Base-by-base conservation (phyloP, 2,888 invertebrate species). In the Eupithecia dodoneata region DNA sequence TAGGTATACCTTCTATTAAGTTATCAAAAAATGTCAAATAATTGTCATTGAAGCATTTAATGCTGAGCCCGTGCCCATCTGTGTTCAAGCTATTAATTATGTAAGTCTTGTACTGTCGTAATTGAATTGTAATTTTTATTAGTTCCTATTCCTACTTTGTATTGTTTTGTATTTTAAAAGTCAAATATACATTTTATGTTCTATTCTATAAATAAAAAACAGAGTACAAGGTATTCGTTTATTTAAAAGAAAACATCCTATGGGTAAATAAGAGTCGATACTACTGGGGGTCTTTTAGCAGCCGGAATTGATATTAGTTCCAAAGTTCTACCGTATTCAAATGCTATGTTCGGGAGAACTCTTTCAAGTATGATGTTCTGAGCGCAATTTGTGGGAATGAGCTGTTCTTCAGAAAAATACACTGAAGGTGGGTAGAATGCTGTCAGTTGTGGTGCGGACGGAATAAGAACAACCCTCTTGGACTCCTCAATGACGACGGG, bases 281-380 rank as follows among this genome's bases (percentile, higher is more conserved):
- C 77, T 52, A 81, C 79, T 80, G 81, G 80, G 42, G 76, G 52
- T 49, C 76, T 73, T 73, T 72, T 77, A 44, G 78, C 66, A 45
- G 79, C 76, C 44, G 78, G 81, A 73, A 81, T 63, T 6, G 79
- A 81, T 71, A 81, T 78, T 12, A 79, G 67, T 76, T 85, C 83
- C 45, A 80, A 65, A 3, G 59, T 74, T 79, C 83, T 80, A 41
- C 81, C 80, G 6, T 83, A 80, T 72, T 82, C 82, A 55, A 77
- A 79, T 15, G 81, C 78, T 47, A 86, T 80, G 65, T 86, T 85
- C 10, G 88, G 87, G n/a, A 86, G 76, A 66, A 89, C 77, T 45
- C 87, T 86, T 59, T 88, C 84, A 70, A 84, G 77, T 7, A 88
- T 80, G 79, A 88, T 85, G 71, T 88, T 81, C 73, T 85, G 83